Evolutionary conservation across 2,113 vertebrate species (phyloP), one percentile per base, ranked within the genome.

Genomic region (Triplophysa siluroides): DNA sequence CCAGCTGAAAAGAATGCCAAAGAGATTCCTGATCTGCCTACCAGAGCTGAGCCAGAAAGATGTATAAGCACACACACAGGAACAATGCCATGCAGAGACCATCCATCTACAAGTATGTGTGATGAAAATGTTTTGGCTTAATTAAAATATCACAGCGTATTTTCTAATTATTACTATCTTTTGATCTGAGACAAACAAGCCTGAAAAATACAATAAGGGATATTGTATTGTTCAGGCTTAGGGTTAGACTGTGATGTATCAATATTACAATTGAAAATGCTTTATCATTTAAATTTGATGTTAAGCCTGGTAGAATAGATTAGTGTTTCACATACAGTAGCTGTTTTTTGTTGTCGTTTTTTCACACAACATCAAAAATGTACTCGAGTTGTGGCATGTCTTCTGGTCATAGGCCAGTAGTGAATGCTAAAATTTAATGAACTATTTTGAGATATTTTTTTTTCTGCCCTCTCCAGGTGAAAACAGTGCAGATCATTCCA

Each of bases 401-500:
- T n/a, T n/a, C n/a, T n/a, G n/a, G n/a, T n/a, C n/a, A n/a, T n/a
- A 38, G 71, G 71, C 12, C 54, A 61, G 38, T 74, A 74, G 71
- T 74, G 54, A 74, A 74, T 74, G 29, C 71, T 60, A 41, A 74
- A 60, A 74, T 74, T 47, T 47, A 47, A 47, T 47, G 45, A 47
- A 47, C 2, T 47, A 47, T 47, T 47, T 47, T 47, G 9, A 47
- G n/a, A n/a, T n/a, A n/a, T n/a, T n/a, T 11, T 10, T 47, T 11
- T 47, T 47, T 47, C 8, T 63, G 63, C 56, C 67, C 56, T 79
- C 56, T 26, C 54, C 33, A 71, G 54, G 58, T 71, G 78, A 61
- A 61, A 71, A 79, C 78, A 43, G 45, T 79, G 56, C 78, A 62
- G 66, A 69, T 54, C 50, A 77, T 77, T 77, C 75, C 62, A 64